Evolutionary conservation across 1,140 invertebrate species (phyloP).

Genomic region (Calycopis cecrops): DNA sequence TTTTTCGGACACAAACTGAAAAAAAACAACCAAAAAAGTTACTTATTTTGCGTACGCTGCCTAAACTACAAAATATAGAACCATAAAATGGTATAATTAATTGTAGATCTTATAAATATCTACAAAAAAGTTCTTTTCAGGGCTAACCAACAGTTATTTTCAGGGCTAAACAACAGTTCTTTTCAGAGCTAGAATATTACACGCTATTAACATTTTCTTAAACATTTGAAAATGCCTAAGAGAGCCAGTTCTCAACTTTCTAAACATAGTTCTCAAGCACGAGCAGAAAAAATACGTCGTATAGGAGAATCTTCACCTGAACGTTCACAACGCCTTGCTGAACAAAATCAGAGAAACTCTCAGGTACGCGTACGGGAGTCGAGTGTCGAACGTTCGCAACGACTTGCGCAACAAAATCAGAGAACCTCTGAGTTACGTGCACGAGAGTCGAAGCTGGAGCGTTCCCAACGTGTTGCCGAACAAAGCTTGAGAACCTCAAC

Average conservation of each 20-base stretch:
- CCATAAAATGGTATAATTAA: too few relatives aligned
- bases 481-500: conserved; percentile 19
- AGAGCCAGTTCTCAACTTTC: conserved; percentile 28
- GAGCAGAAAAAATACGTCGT: conserved; percentile 25
- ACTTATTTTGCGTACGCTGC: too few relatives aligned
- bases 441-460: conserved; percentile 24
- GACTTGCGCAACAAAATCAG: conserved; percentile 20
- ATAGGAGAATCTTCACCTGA: conserved; percentile 24
- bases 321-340: conserved; percentile 20
- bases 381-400: conserved; percentile 19
- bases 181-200: background rate
- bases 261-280: conserved; percentile 24
- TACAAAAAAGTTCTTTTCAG: too few relatives aligned
- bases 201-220: too few relatives aligned
- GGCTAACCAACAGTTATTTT: too few relatives aligned
- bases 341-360: conserved; percentile 16
- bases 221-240: conserved; percentile 27
- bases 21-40: too few relatives aligned
- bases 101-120: too few relatives aligned
- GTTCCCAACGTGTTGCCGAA: conserved; percentile 19
- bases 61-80: too few relatives aligned
- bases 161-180: too few relatives aligned
- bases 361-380: conserved; percentile 14
- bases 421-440: conserved; percentile 18
- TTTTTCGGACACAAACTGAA: too few relatives aligned